phyloP scores from a whole-genome alignment of 1,140 invertebrate species.

The Maniola jurtina region DNA sequence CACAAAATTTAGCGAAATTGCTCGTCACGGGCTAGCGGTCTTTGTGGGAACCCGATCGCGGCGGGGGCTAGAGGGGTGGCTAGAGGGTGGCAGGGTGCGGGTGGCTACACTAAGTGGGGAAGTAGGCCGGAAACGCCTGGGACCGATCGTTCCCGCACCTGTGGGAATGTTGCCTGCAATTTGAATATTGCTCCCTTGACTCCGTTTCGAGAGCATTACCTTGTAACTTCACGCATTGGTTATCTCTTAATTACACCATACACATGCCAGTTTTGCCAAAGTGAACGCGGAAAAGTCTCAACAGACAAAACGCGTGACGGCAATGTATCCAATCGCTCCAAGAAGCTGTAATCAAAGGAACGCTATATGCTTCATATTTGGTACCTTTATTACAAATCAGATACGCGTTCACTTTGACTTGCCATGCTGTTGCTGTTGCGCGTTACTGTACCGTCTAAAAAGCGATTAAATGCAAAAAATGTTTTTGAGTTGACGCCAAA shows the following conservation, averaged over 20 bases:
- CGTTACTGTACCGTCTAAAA: too few relatives aligned
- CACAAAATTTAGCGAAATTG: constrained; percentile 66
- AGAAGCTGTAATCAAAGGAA: too few relatives aligned
- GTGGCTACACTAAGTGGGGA: constrained; percentile 37
- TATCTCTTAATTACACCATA: constrained; percentile 41
- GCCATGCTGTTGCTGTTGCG: too few relatives aligned
- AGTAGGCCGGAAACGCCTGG: constrained; percentile 64
- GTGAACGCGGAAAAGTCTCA: constrained; percentile 16
- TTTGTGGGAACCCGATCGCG: constrained; percentile 59
- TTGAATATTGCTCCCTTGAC: constrained; percentile 47
- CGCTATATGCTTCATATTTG: too few relatives aligned
- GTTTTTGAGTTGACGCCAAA: too few relatives aligned
- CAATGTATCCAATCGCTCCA: too few relatives aligned
- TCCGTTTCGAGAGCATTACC: constrained; percentile 36
- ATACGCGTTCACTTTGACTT: too few relatives aligned
- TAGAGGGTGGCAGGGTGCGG: constrained; percentile 36
- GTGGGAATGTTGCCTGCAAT: constrained; percentile 65
- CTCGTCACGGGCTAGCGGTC: constrained; percentile 53
- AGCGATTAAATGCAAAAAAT: too few relatives aligned
- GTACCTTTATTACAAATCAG: too few relatives aligned
- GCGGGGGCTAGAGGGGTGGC: constrained; percentile 43
- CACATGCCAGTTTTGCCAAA: constrained; percentile 22
- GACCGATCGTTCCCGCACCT: constrained; percentile 66
- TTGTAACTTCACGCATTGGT: constrained; percentile 43
- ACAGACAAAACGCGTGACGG: too few relatives aligned